Conservation (phyloP, 2,113 vertebrate species). For the Eubucco bourcierii region DNA sequence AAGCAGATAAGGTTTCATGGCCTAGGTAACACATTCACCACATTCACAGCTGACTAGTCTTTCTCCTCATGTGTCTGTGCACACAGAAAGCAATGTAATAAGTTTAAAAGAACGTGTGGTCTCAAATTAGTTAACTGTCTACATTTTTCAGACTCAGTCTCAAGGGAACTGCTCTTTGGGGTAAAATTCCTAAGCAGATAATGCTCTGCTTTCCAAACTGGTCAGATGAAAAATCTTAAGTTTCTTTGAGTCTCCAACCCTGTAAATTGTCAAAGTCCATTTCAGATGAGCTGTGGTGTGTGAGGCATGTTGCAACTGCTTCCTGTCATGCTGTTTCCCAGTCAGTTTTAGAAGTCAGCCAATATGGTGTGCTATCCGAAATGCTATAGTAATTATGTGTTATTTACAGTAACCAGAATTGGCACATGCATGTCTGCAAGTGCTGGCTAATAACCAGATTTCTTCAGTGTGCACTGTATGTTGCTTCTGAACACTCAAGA, state of each 20-base stretch:
- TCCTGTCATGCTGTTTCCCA: slow-evolving; percentile 47
- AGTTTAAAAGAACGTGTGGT: not conserved
- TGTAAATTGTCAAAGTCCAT: not conserved
- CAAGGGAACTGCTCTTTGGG: not conserved
- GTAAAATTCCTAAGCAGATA: not conserved
- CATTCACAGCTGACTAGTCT: not conserved
- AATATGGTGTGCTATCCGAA: slow-evolving; percentile 64
- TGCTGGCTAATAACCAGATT: slow-evolving; percentile 59
- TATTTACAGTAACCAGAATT: slow-evolving; percentile 66
- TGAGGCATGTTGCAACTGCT: slow-evolving; percentile 40
- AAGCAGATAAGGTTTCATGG: not conserved
- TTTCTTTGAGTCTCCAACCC: not conserved
- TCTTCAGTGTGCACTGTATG: not conserved
- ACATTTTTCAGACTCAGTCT: not conserved
- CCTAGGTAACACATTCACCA: not conserved
- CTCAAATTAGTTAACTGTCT: not conserved
- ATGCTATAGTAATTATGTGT: slow-evolving; percentile 58
- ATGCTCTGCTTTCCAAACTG: not conserved
- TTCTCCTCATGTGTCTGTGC: not conserved
- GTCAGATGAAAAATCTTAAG: not conserved
- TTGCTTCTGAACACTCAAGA: slow-evolving; percentile 1
- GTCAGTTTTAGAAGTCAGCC: slow-evolving; percentile 41
- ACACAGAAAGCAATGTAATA: not conserved
- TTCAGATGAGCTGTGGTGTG: not conserved
- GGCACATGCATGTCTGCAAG: slow-evolving; percentile 38